Evolutionary conservation across 1,140 invertebrate species (phyloP).

Genomic region (Eupeodes corollae): DNA sequence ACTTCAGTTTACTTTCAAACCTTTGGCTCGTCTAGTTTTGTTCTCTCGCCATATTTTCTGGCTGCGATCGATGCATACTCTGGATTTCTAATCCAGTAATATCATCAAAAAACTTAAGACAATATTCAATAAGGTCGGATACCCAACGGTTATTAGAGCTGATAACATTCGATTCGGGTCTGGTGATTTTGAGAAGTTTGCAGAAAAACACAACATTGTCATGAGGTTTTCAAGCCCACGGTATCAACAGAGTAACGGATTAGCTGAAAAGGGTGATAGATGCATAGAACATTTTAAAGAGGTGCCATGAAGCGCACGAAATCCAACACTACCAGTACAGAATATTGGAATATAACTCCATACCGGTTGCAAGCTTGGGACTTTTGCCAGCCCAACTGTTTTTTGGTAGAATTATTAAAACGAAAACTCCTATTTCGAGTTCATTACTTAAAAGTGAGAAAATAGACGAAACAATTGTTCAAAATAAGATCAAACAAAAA

Average conservation of each 20-base stretch:
- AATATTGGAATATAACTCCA: slow-evolving; percentile 4
- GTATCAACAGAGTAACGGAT: slow-evolving; percentile 6
- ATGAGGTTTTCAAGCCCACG: too few species aligned
- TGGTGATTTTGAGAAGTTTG: neutral
- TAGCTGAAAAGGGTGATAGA: slow-evolving; percentile 4
- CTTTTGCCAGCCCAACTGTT: slow-evolving; percentile 1
- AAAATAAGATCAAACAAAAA: neutral
- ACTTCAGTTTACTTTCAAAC: too few species aligned
- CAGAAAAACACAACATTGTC: too few species aligned
- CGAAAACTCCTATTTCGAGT: neutral
- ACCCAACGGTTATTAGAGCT: slow-evolving; percentile 1
- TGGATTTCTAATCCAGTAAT: neutral
- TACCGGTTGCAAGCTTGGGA: neutral
- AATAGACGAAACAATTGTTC: neutral
- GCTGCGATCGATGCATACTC: slow-evolving; percentile 2
- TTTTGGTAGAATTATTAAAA: slow-evolving; percentile 2
- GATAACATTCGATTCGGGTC: slow-evolving; percentile 1
- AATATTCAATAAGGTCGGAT: too few species aligned
- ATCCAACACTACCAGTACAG: neutral
- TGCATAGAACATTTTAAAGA: slow-evolving; percentile 4
- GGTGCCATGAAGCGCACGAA: slow-evolving; percentile 3
- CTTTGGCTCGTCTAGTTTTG: too few species aligned
- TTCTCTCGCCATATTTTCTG: too few species aligned
- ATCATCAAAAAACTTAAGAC: too few species aligned
- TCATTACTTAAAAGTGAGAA: neutral